phyloP scores from a whole-genome alignment of 1,140 invertebrate species.

The Drosophila rhopaloa region DNA sequence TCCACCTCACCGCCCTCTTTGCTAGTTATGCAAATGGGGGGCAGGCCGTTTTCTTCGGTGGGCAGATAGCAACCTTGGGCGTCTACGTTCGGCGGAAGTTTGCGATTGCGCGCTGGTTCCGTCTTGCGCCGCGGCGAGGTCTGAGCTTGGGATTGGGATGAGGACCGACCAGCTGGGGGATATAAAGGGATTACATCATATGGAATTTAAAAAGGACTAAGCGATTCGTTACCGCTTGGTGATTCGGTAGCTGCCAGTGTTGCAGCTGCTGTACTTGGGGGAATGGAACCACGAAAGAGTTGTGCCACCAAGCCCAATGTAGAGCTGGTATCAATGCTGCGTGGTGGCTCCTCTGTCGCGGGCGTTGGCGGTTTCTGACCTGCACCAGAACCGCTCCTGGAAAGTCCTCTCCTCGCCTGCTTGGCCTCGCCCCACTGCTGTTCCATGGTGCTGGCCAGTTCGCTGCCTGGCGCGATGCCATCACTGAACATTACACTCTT shows the following conservation, averaged over 20 bases:
- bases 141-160: constrained; percentile 35
- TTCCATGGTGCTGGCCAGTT: constrained; percentile 89
- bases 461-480: constrained; percentile 95
- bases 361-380: constrained; percentile 72
- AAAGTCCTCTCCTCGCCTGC: constrained; percentile 63
- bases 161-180: constrained; percentile 38
- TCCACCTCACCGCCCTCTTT: constrained; percentile 85
- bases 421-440: constrained; percentile 78
- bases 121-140: constrained; percentile 64
- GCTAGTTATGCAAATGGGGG: constrained; percentile 84
- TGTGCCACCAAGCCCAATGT: constrained; percentile 74
- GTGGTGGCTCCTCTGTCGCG: constrained; percentile 30
- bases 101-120: constrained; percentile 58
- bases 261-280: constrained; percentile 71
- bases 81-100: constrained; percentile 84
- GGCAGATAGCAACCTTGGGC: constrained; percentile 87
- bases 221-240: constrained; percentile 34
- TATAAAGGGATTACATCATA: not conserved
- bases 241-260: constrained; percentile 59
- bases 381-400: constrained; percentile 46
- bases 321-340: constrained; percentile 65
- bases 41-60: constrained; percentile 85
- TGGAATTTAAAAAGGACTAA: too few species aligned
- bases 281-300: constrained; percentile 79
- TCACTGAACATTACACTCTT: constrained; percentile 96